Base-by-base conservation (phyloP, 2,888 invertebrate genomes). In the Hoplodrina blanda region DNA sequence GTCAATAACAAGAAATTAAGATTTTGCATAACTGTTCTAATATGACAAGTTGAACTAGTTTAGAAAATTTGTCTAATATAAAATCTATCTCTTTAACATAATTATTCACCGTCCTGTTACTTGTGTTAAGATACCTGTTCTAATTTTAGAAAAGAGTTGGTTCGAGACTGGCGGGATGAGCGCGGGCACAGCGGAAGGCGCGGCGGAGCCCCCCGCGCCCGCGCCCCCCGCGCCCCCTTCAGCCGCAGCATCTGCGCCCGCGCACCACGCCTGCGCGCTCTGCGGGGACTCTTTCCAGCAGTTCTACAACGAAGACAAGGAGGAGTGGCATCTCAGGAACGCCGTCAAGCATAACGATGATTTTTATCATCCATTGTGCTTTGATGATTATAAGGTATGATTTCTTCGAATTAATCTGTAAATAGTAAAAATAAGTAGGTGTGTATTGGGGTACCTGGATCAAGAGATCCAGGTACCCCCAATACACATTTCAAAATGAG, bases 301-400 rank as follows among this genome's bases (percentile, higher is more conserved):
- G 92, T 99, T 98, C 96, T 99, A 98, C 96, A 98, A 99, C 91
- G 99, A 99, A 93, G 99, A 99, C 87, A 97, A 98, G 81, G 99
- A 99, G 92, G 99, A 99, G 90, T 99, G 99, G 99, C 98, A 99
- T 90, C 96, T 99, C 41, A 95, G 98, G 76, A 98, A 98, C 90
- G 98, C 99, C 0, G 96, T 98, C 25, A 96, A 97, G 8, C 97
- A 98, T 46, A 97, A 98, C 68, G 97, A 97, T 0, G 97, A 97
- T 77, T 97, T 97, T 84, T 99, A 98, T 91, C 99, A 99, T 96
- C 99, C 99, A 0, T 92, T 98, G 46, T 99, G 99, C 93, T 97
- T 98, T 84, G 98, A 79, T 0, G 99, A 99, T 89, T 97, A 97
- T 88, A 98, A 98, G 97, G 98, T 98, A 88, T n/a, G 10, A 3